Evolutionary conservation across 2,888 invertebrate species (phyloP), one percentile per base, ranked within the genome.

Genomic region (Oscheius myriophilus): DNA sequence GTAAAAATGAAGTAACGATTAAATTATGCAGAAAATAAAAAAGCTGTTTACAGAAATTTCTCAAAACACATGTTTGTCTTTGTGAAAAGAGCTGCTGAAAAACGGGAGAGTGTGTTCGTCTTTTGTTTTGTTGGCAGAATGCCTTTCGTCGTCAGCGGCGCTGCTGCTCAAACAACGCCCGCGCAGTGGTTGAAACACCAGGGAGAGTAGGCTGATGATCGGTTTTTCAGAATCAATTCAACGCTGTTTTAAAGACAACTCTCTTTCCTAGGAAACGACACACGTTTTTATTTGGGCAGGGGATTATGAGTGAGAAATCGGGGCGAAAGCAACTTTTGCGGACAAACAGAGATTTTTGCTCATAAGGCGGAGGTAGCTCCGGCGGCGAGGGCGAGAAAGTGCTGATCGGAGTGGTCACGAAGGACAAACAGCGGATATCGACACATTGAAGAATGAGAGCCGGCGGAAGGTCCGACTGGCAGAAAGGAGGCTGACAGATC

Each of bases 51-150:
- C 33, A 33, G 33, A 33, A 33, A 33, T 33, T 33, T 33, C 33
- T 33, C 33, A 33, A 33, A 33, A 33, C 33, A 33, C 33, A 33
- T 33, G 33, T 33, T 33, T 33, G 33, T 33, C 33, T 33, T 33
- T 33, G 9, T 33, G 33, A 33, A 33, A 33, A 33, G 33, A 33
- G 3, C 33, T n/a, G n/a, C n/a, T 33, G 33, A 33, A 33, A 33
- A 33, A 42, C n/a, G 49, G 33, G 26, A 21, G 26, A 61, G 61
- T 61, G 49, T 61, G 49, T 61, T 61, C 61, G 49, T 49, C 61
- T 61, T 61, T 61, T 61, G 61, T 61, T 61, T 61, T 61, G 61
- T 61, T 61, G 61, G 61, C 61, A 61, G 39, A 43, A 61, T 61
- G 61, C 61, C 61, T 58, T 58, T n/a, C 49, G 61, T 61, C 61